These are phyloP conservation scores for Microplitis manilae DNA, from an alignment of 2,888 invertebrate genomes.

Conservation along the genomic window DNA sequence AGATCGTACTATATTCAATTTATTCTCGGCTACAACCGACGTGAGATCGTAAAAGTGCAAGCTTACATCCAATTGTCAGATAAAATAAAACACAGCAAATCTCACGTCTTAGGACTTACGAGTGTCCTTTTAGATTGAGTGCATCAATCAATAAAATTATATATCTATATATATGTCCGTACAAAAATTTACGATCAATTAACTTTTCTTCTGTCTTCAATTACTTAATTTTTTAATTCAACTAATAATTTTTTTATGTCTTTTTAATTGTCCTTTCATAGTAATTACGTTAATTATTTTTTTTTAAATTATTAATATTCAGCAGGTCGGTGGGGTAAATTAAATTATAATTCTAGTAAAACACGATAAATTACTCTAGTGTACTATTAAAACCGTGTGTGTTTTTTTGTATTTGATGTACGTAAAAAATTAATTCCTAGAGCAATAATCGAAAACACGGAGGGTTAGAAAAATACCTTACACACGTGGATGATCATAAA, in stretches of 20 bases:
- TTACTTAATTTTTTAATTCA: background rate
- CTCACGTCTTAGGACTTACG: background rate
- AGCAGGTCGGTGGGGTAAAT: background rate
- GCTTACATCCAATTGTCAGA: background rate
- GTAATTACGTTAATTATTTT: background rate
- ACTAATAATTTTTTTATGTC: background rate
- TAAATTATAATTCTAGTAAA: background rate
- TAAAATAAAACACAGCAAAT: background rate
- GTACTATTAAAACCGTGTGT: background rate
- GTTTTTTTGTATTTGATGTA: background rate
- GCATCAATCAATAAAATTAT: background rate
- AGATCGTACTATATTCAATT: background rate
- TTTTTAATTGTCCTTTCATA: background rate
- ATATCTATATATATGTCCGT: background rate
- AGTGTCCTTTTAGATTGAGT: background rate
- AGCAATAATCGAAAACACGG: background rate
- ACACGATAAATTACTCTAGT: background rate
- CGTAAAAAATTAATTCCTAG: background rate
- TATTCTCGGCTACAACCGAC: background rate
- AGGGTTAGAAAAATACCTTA: background rate
- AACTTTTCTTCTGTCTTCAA: background rate
- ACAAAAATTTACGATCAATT: background rate
- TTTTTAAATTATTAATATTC: background rate
- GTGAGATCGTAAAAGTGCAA: background rate
- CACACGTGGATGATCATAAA: background rate